Conservation (phyloP, 2,797 vertebrate species). For the Cyprinodon diabolis region DNA sequence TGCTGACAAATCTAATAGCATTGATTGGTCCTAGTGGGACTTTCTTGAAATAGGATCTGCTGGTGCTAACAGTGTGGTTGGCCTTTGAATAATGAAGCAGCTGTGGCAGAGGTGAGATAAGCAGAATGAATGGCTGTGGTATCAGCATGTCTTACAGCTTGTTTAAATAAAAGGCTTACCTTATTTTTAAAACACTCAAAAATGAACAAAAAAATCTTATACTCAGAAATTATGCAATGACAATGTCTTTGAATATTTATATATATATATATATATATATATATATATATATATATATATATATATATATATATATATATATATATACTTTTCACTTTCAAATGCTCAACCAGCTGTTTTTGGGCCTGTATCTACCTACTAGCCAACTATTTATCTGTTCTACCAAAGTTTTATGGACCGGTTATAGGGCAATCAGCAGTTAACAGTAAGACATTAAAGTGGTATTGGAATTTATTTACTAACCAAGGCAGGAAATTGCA, state of each 20-base stretch:
- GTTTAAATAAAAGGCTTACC: slow-evolving; percentile 11
- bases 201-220: neutral
- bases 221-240: neutral
- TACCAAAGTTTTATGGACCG: slow-evolving; percentile 33
- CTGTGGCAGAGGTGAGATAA: slow-evolving; percentile 39
- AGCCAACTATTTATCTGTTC: slow-evolving; percentile 48
- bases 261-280: too few species aligned
- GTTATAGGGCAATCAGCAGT: slow-evolving; percentile 51
- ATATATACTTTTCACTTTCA: slow-evolving; percentile 26
- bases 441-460: slow-evolving; percentile 62
- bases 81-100: slow-evolving; percentile 72
- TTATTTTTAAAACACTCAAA: neutral
- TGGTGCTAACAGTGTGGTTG: slow-evolving; percentile 62
- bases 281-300: too few species aligned
- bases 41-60: slow-evolving; percentile 48
- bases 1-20: slow-evolving; percentile 60
- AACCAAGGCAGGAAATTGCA: slow-evolving; percentile 71
- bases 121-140: slow-evolving; percentile 40
- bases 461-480: slow-evolving; percentile 71
- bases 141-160: slow-evolving; percentile 32
- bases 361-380: slow-evolving; percentile 47
- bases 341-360: slow-evolving; percentile 22
- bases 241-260: too few species aligned
- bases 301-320: too few species aligned
- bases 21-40: slow-evolving; percentile 65